phyloP scores from a whole-genome alignment of 2,888 invertebrate genomes.

The Petrophora chlorosata region DNA sequence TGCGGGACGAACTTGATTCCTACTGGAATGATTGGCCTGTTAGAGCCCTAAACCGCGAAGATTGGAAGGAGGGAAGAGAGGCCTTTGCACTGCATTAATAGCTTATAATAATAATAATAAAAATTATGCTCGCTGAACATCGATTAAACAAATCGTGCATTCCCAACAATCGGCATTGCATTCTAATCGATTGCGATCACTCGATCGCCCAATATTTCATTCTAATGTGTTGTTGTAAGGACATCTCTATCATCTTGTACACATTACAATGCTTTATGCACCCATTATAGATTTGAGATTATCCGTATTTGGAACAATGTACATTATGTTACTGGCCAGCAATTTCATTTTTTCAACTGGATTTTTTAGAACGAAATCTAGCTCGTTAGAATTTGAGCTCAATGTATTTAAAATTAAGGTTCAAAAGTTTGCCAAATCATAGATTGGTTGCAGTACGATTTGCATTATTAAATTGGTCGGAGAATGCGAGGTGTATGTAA shows the following conservation, averaged over 20 bases:
- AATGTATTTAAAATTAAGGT: not conserved
- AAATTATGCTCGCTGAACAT: not conserved
- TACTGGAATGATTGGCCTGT: too few relatives aligned
- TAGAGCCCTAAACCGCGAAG: too few relatives aligned
- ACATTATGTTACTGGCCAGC: constrained; percentile 28
- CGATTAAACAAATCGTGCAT: constrained; percentile 8
- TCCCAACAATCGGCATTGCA: constrained; percentile 17
- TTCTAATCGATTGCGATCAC: constrained; percentile 37
- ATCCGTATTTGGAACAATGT: constrained; percentile 42
- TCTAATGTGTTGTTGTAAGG: constrained; percentile 47
- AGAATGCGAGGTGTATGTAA: constrained; percentile 26
- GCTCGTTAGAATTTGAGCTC: not conserved
- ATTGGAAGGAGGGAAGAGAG: not conserved
- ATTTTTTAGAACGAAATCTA: not conserved
- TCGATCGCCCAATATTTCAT: constrained; percentile 42
- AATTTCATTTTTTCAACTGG: not conserved
- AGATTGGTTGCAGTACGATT: not conserved
- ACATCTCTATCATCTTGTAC: constrained; percentile 38
- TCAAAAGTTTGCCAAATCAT: not conserved
- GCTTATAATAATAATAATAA: not conserved
- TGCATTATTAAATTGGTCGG: constrained; percentile 1
- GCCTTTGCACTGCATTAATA: not conserved
- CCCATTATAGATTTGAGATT: constrained; percentile 46
- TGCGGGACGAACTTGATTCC: too few relatives aligned
- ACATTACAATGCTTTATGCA: constrained; percentile 37